These are phyloP conservation scores for Empis livida DNA, from an alignment of 2,888 invertebrate genomes.

Conservation along the genomic window DNA sequence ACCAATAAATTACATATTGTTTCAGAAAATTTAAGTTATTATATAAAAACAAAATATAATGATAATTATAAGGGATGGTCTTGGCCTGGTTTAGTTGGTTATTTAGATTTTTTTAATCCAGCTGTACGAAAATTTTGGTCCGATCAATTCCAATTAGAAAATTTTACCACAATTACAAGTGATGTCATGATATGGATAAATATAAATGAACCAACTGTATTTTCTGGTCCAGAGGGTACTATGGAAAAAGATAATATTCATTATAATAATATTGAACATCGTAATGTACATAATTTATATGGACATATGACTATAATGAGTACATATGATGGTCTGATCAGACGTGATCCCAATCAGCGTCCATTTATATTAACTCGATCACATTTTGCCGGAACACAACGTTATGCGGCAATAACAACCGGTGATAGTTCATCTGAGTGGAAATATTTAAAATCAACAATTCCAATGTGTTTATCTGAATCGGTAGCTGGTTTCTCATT, in stretches of 20 bases:
- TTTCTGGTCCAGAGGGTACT: conserved; percentile 96
- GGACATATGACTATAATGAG: conserved; percentile 58
- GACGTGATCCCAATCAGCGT: conserved; percentile 52
- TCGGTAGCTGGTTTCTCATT: conserved; percentile 80
- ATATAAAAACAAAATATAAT: conserved; percentile 82
- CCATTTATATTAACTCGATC: conserved; percentile 88
- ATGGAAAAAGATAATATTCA: conserved; percentile 94
- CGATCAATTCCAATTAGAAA: conserved; percentile 44
- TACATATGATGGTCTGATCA: conserved; percentile 47
- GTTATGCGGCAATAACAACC: conserved; percentile 89
- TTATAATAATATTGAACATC: conserved; percentile 68
- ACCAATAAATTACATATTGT: conserved; percentile 87
- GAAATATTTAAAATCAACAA: conserved; percentile 73
- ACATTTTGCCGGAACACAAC: conserved; percentile 86
- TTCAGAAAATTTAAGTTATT: conserved; percentile 65
- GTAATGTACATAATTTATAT: conserved; percentile 91
- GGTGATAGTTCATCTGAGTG: conserved; percentile 96
- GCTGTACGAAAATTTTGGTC: conserved; percentile 71
- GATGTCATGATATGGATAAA: conserved; percentile 96
- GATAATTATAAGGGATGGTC: conserved; percentile 98
- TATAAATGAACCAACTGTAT: conserved; percentile 98
- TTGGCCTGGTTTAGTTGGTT: conserved; percentile 95
- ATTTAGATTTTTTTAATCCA: conserved; percentile 89
- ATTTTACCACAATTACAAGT: conserved; percentile 50
- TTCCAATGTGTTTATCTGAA: conserved; percentile 88